Base-by-base conservation (phyloP, 2,888 invertebrate species). In the Nebria brevicollis region DNA sequence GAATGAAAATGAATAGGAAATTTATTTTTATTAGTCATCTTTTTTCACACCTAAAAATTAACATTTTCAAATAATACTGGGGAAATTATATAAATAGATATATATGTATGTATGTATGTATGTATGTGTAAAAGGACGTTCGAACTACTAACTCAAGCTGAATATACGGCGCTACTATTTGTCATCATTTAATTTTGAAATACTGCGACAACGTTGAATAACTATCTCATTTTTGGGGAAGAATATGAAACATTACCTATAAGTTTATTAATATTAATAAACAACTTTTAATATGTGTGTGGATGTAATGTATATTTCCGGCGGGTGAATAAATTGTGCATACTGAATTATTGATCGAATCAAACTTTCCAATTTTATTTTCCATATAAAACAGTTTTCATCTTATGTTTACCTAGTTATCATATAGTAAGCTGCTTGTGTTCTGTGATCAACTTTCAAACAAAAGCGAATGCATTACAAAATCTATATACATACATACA, bases 311-410 rank as follows among this genome's bases (percentile, higher is more conserved):
- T 54, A 3, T 54, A 54, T 54, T 34, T 34, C 5, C 34, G 34
- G 34, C 5, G 34, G 34, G 34, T 34, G 34, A 34, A 34, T 34
- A 34, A 34, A 34, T 34, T 34, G 34, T 34, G 34, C 34, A 34
- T 34, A 34, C 34, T 4, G 34, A 34, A 34, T 34, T 34, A 34
- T 34, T 34, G 34, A 34, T 34, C 34, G 34, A 34, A 34, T 34
- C 34, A 34, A 34, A 34, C 4, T 34, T 34, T 77, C 72, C 34
- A 34, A 34, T 34, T 34, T 34, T 34, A 74, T 73, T 78, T 74
- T 78, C 74, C 74, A 78, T 74, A 78, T 73, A 78, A 78, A 78
- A 74, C 78, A 78, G 78, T 74, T 78, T 73, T 66, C 78, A 66
- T 25, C 78, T 73, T 74, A 73, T 78, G 78, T 78, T 78, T 73